Base-by-base conservation (phyloP, 1,140 invertebrate genomes). In the Aphis gossypii region DNA sequence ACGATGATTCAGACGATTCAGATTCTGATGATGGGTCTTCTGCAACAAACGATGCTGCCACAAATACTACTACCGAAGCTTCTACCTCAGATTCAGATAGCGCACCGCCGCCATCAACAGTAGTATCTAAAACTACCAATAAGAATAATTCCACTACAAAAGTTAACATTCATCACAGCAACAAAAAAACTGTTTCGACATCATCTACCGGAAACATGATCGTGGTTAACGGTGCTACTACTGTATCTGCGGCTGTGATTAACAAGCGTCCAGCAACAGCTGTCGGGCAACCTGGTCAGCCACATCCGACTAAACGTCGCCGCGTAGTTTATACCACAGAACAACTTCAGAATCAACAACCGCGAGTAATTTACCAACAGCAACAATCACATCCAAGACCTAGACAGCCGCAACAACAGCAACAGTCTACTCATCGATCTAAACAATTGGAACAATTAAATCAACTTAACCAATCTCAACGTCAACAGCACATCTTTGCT, bases 61-160 rank as follows among this genome's bases (percentile, higher is more conserved):
- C 87, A 25, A 89, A 89, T 5, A 20, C 88, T 1, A 51, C 46
- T 38, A 44, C 51, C 0, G 41, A 14, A 1, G 20, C 87, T 23
- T 23, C 88, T 20, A 90, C 88, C 25, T 90, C 88, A 14, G 88
- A 90, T 90, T 90, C 88, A 3, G 88, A 90, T 41, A 38, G 88
- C 18, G 11, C 5, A 41, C 23, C 38, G 20, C 54, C 51, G 0
- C n/a, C 46, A 35, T 38, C 54, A n/a, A n/a, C 60, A 56, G 23
- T 60, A 6, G 41, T 44, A 1, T 8, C 88, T 60, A 90, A 90
- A 60, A 30, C 88, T 25, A 21, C 23, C 18, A 60, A 60, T 21
- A 90, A 90, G 25, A 90, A 90, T 89, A 35, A 23, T 14, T 60
- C 88, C 14, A 48, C n/a, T 6, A 87, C 25, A 41, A 90, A 90